Evolutionary conservation across 1,140 invertebrate species (phyloP).

Genomic region (Macrobrachium nipponense): DNA sequence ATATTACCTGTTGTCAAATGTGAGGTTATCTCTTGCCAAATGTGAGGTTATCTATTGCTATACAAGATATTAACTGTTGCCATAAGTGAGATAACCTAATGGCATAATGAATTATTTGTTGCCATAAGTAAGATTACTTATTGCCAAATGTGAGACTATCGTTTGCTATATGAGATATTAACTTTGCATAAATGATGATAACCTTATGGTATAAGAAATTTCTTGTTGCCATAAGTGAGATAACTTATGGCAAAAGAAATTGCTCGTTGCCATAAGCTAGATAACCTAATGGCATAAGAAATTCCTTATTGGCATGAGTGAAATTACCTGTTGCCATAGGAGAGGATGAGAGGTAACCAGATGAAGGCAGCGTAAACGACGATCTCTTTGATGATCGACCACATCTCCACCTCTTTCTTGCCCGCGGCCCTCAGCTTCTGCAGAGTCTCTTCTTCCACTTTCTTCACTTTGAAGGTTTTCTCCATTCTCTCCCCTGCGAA

Average conservation of each 20-base stretch:
- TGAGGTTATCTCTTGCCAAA: slow-evolving; percentile 54
- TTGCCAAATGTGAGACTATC: too few relatives aligned
- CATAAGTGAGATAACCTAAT: too few relatives aligned
- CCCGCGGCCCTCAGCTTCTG: slow-evolving; percentile 66
- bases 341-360: slow-evolving; percentile 71
- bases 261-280: not conserved
- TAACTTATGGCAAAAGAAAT: too few relatives aligned
- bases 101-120: too few relatives aligned
- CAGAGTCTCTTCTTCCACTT: slow-evolving; percentile 45
- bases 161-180: too few relatives aligned
- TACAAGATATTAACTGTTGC: too few relatives aligned
- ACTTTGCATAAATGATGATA: too few relatives aligned
- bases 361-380: slow-evolving; percentile 72
- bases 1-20: slow-evolving; percentile 34
- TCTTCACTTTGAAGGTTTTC: slow-evolving; percentile 30
- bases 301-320: too few relatives aligned
- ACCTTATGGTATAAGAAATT: too few relatives aligned
- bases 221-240: slow-evolving; percentile 66
- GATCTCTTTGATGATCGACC: slow-evolving; percentile 70
- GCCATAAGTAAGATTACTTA: too few relatives aligned
- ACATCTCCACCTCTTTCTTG: slow-evolving; percentile 71
- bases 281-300: too few relatives aligned
- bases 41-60: too few relatives aligned
- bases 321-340: slow-evolving; percentile 41
- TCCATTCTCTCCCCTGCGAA: not conserved